These are phyloP conservation scores for Liopterus haemorrhoidalis DNA, from an alignment of 2,888 invertebrate genomes.

Conservation along the genomic window DNA sequence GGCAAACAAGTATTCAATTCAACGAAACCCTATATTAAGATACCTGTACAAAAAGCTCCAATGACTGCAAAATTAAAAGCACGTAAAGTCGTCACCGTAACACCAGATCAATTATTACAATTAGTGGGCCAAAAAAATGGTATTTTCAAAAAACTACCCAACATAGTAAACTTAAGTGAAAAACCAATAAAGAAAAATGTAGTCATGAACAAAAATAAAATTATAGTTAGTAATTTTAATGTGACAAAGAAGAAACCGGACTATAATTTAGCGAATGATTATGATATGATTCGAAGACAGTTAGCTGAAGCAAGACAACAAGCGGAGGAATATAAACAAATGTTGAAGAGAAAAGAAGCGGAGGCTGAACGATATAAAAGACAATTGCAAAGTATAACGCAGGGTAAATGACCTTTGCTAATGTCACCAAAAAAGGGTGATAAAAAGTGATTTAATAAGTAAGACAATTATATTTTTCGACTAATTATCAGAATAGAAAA, in stretches of 20 bases:
- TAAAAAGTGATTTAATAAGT: too few relatives aligned
- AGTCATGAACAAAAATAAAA: conserved; percentile 43
- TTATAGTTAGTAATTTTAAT: conserved; percentile 31
- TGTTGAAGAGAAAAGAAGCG: conserved; percentile 40
- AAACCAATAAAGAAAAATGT: conserved; percentile 38
- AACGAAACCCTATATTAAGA: conserved; percentile 43
- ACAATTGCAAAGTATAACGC: conserved; percentile 38
- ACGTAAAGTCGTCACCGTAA: conserved; percentile 50
- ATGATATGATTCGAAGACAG: conserved; percentile 39
- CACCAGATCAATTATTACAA: conserved; percentile 50
- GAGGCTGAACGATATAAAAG: conserved; percentile 42
- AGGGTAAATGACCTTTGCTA: conserved; percentile 58
- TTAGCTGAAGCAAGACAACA: conserved; percentile 40
- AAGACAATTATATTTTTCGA: too few relatives aligned
- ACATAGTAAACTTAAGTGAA: conserved; percentile 28
- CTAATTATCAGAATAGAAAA: too few relatives aligned
- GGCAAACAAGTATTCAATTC: conserved; percentile 68
- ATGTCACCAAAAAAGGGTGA: too few relatives aligned
- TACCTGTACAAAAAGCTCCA: conserved; percentile 34
- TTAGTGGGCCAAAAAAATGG: conserved; percentile 34
- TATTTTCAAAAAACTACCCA: conserved; percentile 35
- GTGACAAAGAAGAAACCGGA: conserved; percentile 19
- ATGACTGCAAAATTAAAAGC: conserved; percentile 40
- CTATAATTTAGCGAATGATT: conserved; percentile 27
- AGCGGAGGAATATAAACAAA: conserved; percentile 42